A percentile compares a stretch with the other conserved stretches of the same genome.
Conservation (phyloP, 2,888 invertebrate genomes). For the Ischnus inquisitorius region DNA sequence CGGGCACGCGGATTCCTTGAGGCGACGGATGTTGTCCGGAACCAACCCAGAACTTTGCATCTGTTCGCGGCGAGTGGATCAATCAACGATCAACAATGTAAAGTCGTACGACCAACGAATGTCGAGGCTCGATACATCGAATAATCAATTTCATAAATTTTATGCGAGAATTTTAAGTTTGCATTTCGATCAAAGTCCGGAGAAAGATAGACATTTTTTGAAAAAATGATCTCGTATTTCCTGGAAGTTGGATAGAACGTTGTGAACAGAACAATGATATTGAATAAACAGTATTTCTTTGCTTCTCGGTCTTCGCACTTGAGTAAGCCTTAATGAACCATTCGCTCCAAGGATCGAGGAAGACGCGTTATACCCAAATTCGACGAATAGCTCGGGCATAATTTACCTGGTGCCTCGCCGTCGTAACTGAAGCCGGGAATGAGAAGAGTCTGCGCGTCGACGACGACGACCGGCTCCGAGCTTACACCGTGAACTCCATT, state of each 20-base stretch:
- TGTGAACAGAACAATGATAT: no score
- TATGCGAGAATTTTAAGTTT: no score
- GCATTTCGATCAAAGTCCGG: no score
- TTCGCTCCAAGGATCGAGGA: neutral
- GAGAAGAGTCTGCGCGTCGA: conserved; percentile 96
- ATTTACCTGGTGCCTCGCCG: conserved; percentile 95
- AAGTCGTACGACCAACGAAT: neutral
- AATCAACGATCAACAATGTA: conserved; percentile 46
- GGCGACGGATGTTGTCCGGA: conserved; percentile 93
- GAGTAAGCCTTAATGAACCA: neutral
- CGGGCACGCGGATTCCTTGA: conserved; percentile 94
- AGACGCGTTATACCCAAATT: neutral
- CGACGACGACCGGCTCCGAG: conserved; percentile 95
- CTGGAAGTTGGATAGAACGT: no score
- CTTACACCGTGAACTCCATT: conserved; percentile 93
- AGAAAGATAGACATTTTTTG: no score
- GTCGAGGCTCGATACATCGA: neutral
- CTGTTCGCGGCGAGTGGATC: conserved; percentile 85
- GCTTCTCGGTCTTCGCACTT: no score
- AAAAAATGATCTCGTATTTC: no score
- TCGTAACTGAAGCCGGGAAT: conserved; percentile 97
- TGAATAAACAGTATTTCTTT: neutral
- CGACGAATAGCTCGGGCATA: neutral
- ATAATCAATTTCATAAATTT: neutral
- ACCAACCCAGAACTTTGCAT: conserved; percentile 98